Base-by-base conservation (phyloP, 2,113 vertebrate species). In the Hiodon alosoides region DNA sequence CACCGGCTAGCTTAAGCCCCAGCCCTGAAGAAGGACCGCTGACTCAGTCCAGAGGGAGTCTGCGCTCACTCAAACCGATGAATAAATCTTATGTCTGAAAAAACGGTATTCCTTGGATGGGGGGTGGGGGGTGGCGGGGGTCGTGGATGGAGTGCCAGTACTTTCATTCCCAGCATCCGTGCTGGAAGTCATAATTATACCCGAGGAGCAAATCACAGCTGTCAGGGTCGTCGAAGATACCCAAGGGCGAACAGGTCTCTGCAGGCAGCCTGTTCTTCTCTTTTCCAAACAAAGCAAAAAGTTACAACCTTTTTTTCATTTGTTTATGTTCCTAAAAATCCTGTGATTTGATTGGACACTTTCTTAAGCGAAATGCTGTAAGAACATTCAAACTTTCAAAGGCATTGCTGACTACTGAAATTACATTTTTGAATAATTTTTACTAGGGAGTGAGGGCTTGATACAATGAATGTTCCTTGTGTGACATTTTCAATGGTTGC, bases 101-200 rank as follows among this genome's bases (percentile, higher is more conserved):
- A 79, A 79, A 79, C 83, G 80, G 82, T 73, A 79, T 81, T 86
- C 85, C 68, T 74, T 71, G 80, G 81, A 86, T 85, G 86, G 83
- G 31, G 31, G 31, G 31, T 31, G 31, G 31, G 31, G 31, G 31
- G 31, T 31, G 31, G 31, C 31, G 81, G 75, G 82, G 84, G 73
- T 89, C 84, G 85, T 81, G 79, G 78, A 82, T 87, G 83, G 84
- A 85, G 84, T 83, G 80, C 79, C 78, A 81, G 80, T 83, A 87
- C 86, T 84, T 80, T 85, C 73, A 72, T 82, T 84, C 86, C 84
- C 87, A 89, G 85, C 85, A 81, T 81, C 85, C 71, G 71, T 83
- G 79, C 85, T 79, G 77, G 82, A 84, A 77, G 83, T 87, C 80
- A 85, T 88, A 84, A 89, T 89, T 88, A 87, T 84, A 86, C 84